Conservation (phyloP, 1,140 invertebrate genomes). For the Pararge aegeria region DNA sequence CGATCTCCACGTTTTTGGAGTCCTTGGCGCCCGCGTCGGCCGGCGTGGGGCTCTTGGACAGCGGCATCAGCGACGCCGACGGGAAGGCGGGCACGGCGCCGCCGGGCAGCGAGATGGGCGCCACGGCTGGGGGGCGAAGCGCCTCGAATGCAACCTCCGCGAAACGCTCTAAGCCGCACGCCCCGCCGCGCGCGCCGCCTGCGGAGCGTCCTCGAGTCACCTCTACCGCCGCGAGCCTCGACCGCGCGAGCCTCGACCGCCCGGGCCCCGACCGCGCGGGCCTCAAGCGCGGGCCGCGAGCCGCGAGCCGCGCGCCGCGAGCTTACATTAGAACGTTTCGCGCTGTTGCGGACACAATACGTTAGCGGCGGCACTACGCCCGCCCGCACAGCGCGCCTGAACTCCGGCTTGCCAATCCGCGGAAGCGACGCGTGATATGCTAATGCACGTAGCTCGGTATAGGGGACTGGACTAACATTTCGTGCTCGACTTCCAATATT, state of each 20-base stretch:
- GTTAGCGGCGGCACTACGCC: constrained; percentile 36
- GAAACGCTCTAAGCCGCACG: constrained; percentile 83
- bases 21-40: constrained; percentile 87
- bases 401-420: neutral
- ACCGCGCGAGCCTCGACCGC: constrained; percentile 15
- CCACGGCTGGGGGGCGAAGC: constrained; percentile 83
- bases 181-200: constrained; percentile 82
- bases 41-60: constrained; percentile 92
- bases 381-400: constrained; percentile 33
- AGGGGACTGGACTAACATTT: too few species aligned
- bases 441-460: neutral
- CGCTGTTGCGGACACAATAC: constrained; percentile 51
- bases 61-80: constrained; percentile 87
- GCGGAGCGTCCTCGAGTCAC: constrained; percentile 26
- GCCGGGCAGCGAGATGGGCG: constrained; percentile 87
- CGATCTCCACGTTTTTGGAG: constrained; percentile 95
- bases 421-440: neutral
- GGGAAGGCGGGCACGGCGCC: constrained; percentile 88
- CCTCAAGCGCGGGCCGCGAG: constrained; percentile 9
- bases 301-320: constrained; percentile 28
- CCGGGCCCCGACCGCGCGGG: constrained; percentile 16
- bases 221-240: neutral
- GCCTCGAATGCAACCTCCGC: constrained; percentile 86
- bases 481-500: too few species aligned
- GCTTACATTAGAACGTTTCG: constrained; percentile 73